Base-by-base conservation (phyloP, 1,140 invertebrate genomes). In the Agrilus planipennis region DNA sequence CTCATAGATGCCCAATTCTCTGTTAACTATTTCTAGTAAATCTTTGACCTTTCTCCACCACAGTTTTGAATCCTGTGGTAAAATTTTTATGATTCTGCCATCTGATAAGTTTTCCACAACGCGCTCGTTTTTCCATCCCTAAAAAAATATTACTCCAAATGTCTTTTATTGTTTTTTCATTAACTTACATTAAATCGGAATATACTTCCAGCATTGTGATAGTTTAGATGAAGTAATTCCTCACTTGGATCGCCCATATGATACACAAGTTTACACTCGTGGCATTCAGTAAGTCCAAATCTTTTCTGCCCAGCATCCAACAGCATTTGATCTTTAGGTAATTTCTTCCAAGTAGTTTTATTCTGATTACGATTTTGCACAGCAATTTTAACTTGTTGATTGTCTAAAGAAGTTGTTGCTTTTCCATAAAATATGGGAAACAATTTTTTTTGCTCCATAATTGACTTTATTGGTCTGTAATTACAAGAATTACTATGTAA, bases 51-150 rank as follows among this genome's bases (percentile, higher is more conserved):
- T 79, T 47, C 76, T 77, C 62, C 75, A 75, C 52, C 72, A 73
- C 31, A 67, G 61, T 46, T 73, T 73, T 1, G 75, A 60, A 54
- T 82, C 79, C 15, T 50, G 55, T 14, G 76, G 67, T n/a, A 71
- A 60, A 7, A 84, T 55, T 32, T 75, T 67, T 37, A 86, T 74
- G 11, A 81, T 63, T 36, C 75, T 67, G 6, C 68, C 69, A 31
- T 67, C 54, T 6, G 65, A 64, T 57, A 59, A 58, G 41, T 62
- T 52, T 6, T 54, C 51, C 37, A 60, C 62, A 39, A 87, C 63
- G 34, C 73, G 68, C 60, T 90, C 85, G 42, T 84, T 79, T 55
- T 89, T 89, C 80, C 83, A 89, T 2, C 84, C 83, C 79, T 85
- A 53, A 14, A 63, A 60, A 27, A 50, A n/a, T n/a, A n/a, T n/a